Base-by-base conservation (phyloP, 1,140 invertebrate species). In the Callitettix versicolor region DNA sequence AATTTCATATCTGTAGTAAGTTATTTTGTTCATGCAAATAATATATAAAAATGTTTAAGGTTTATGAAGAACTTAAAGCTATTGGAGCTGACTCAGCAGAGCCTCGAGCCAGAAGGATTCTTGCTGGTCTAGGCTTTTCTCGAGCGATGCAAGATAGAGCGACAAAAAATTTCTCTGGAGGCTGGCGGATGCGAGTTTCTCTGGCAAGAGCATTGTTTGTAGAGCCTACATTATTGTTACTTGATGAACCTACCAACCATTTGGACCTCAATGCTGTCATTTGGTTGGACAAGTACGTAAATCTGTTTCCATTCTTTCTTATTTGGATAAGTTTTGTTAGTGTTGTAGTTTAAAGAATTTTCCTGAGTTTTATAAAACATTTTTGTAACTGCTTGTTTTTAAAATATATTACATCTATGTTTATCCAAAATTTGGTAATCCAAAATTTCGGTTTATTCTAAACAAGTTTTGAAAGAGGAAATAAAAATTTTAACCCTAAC, bases 111-210 rank as follows among this genome's bases (percentile, higher is more conserved):
- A 75, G 95, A 0, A 76, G 96, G 60, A 98, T 99, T 63, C 72
- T 99, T 15, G 90, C 94, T 59, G 97, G 97, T 89, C 74, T 99
- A 38, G 95, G 96, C 47, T 99, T 99, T 67, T 91, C 82, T 46
- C 79, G 80, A 56, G 81, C 88, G 64, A 99, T 98, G 95, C 95
- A 97, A 73, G 77, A 94, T 66, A 74, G 94, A 55, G 79, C 91
- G 0, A 97, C 94, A 1, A 95, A 95, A 69, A 85, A 93, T 67
- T 95, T 99, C 69, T 98, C 95, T 59, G 95, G 95, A 65, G 96
- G 95, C 44, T 99, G 95, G 95, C 77, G 95, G 64, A 98, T 98
- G 95, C 84, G 95, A 71, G 93, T 99, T 7, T 98, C 95, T 0
- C 69, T 99, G 33, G 96, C 95, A 0, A 76, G 88, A 67, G 89